Evolutionary conservation across 1,140 invertebrate genomes (phyloP).

Genomic region (Euschistus heros): DNA sequence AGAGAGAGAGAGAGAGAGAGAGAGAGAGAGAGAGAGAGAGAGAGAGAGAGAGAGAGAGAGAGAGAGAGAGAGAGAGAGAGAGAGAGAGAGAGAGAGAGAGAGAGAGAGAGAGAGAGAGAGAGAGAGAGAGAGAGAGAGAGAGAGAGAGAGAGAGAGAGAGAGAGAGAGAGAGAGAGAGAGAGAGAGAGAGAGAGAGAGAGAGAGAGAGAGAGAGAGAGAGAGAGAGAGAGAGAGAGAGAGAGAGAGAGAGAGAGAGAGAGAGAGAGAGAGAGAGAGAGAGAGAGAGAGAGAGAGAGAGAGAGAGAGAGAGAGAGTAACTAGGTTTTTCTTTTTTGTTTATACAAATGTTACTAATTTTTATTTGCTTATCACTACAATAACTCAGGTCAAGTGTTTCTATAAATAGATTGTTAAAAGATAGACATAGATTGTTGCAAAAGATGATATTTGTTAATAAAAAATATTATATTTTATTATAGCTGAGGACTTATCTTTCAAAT

Average conservation of each 20-base stretch:
- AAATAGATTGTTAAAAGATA: too few relatives aligned
- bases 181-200: neutral
- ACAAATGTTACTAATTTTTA: too few relatives aligned
- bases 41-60: neutral
- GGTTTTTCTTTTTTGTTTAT: too few relatives aligned
- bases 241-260: neutral
- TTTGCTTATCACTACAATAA: too few relatives aligned
- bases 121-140: neutral
- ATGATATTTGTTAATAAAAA: too few relatives aligned
- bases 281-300: neutral
- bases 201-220: neutral
- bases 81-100: neutral
- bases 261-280: neutral
- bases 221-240: neutral
- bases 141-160: neutral
- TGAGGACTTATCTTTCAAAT: too few relatives aligned
- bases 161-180: neutral
- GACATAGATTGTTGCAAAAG: too few relatives aligned
- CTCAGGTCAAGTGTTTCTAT: too few relatives aligned
- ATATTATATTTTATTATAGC: too few relatives aligned
- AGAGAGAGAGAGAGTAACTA: neutral
- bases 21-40: neutral
- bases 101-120: neutral
- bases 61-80: neutral
- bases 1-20: neutral